A percentile compares a stretch with the other conserved stretches of the same genome.
Evolutionary conservation across 2,113 vertebrate species (phyloP).

Genomic region (Hippocampus zosterae): DNA sequence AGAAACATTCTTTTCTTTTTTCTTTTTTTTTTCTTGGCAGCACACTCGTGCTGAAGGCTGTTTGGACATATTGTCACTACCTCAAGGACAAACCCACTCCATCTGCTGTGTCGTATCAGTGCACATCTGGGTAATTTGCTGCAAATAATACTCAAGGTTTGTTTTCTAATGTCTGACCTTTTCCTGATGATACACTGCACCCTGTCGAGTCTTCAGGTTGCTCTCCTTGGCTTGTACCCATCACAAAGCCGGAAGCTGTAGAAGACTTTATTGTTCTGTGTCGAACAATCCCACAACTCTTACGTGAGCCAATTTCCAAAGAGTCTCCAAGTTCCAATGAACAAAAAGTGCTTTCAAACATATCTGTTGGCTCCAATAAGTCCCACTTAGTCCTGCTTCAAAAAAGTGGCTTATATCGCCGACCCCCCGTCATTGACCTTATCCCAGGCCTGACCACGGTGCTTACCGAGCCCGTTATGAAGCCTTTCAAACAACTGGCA

Average conservation of each 20-base stretch:
- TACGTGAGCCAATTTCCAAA: slow-evolving; percentile 1
- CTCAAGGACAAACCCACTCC: slow-evolving; percentile 33
- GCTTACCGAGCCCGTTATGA: slow-evolving; percentile 50
- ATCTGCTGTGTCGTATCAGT: slow-evolving; percentile 36
- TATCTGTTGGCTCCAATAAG: slow-evolving; percentile 15
- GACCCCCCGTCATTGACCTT: slow-evolving; percentile 40
- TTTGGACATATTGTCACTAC: slow-evolving; percentile 45
- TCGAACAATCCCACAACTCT: neutral
- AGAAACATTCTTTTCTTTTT: neutral
- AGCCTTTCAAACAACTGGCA: slow-evolving; percentile 50
- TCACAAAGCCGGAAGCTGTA: neutral
- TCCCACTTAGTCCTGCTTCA: slow-evolving; percentile 21
- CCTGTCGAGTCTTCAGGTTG: slow-evolving; percentile 7
- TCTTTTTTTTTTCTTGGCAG: slow-evolving; percentile 46
- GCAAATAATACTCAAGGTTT: slow-evolving; percentile 40
- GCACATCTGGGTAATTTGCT: slow-evolving; percentile 30
- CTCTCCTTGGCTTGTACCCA: slow-evolving; percentile 9
- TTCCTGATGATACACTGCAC: slow-evolving; percentile 24
- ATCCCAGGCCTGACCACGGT: slow-evolving; percentile 22
- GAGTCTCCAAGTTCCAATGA: neutral
- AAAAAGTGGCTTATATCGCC: slow-evolving; percentile 28
- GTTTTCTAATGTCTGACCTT: slow-evolving; percentile 36
- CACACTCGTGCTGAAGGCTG: slow-evolving; percentile 33
- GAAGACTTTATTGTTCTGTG: neutral
- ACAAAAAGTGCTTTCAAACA: slow-evolving; percentile 8